These are phyloP conservation scores for Arvicola amphibius DNA, from an alignment of 2,797 vertebrate genomes.

Conservation along the genomic window DNA sequence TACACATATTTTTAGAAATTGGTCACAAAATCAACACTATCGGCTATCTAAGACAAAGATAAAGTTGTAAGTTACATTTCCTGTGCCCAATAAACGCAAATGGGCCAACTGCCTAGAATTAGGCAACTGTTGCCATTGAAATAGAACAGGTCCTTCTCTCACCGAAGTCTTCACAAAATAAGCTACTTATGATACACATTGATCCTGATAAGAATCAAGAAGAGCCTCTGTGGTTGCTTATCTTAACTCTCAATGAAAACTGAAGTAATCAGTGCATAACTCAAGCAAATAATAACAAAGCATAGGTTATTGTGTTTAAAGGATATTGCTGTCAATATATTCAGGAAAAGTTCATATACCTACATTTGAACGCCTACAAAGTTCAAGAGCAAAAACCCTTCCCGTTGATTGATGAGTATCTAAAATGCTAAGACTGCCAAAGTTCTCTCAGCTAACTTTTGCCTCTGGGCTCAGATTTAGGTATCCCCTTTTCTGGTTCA, in stretches of 20 bases:
- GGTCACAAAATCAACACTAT: constrained; percentile 17
- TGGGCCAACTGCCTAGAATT: constrained; percentile 40
- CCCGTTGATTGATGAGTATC: constrained; percentile 2
- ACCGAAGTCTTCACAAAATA: constrained; percentile 45
- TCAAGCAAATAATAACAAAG: constrained; percentile 32
- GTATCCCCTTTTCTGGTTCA: constrained; percentile 51
- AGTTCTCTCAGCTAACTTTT: background rate
- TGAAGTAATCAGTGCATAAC: background rate
- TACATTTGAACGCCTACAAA: background rate
- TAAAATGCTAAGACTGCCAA: constrained; percentile 13
- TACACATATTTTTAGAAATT: background rate
- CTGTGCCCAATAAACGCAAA: background rate
- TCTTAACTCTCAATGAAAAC: background rate
- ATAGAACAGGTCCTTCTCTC: background rate
- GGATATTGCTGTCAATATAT: background rate
- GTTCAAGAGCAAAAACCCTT: background rate
- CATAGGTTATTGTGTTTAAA: constrained; percentile 13
- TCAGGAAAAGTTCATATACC: background rate
- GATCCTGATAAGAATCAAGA: constrained; percentile 26
- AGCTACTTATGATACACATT: background rate
- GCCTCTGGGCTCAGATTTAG: background rate
- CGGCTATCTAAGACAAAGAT: background rate
- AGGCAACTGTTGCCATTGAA: constrained; percentile 2
- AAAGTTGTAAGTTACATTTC: background rate
- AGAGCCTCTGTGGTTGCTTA: background rate